phyloP scores from a whole-genome alignment of 2,113 vertebrate species.

The Oncorhynchus keta region DNA sequence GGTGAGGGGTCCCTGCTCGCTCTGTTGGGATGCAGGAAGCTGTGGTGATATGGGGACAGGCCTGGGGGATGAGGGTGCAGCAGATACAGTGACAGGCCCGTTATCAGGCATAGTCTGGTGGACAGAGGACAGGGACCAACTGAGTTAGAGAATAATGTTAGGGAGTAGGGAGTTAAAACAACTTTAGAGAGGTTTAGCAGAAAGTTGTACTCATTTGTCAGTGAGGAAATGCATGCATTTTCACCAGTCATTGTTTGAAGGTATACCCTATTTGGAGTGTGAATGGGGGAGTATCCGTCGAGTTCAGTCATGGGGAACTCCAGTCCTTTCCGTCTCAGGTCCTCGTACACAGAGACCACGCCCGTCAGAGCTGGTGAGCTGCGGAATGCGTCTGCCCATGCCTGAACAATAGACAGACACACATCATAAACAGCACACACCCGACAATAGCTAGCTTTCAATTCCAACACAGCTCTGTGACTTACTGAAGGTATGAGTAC shows the following conservation, averaged over 20 bases:
- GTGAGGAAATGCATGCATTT: not conserved
- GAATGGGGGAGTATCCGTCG: slow-evolving; percentile 83
- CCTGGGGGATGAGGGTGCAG: slow-evolving; percentile 54
- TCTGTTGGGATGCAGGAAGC: slow-evolving; percentile 52
- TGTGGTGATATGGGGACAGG: slow-evolving; percentile 52
- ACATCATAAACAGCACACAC: not conserved
- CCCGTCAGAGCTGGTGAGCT: slow-evolving; percentile 95
- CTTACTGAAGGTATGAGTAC: not conserved
- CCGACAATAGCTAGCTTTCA: not conserved
- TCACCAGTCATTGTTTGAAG: slow-evolving; percentile 16
- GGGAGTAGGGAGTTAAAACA: not conserved
- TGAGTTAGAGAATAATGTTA: not conserved
- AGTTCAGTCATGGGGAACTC: slow-evolving; percentile 93
- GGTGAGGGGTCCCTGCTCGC: slow-evolving; percentile 56
- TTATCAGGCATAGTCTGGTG: slow-evolving; percentile 76
- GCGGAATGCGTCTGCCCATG: slow-evolving; percentile 97
- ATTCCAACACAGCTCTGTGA: not conserved
- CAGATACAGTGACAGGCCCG: slow-evolving; percentile 51
- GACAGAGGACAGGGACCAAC: not conserved
- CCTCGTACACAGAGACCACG: slow-evolving; percentile 93
- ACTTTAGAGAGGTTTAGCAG: not conserved
- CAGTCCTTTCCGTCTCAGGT: slow-evolving; percentile 91
- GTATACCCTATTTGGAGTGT: slow-evolving; percentile 84
- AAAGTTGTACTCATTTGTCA: not conserved
- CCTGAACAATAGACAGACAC: slow-evolving; percentile 65